These are phyloP conservation scores for Champsocephalus esox DNA, from an alignment of 2,797 vertebrate genomes.

Conservation along the genomic window DNA sequence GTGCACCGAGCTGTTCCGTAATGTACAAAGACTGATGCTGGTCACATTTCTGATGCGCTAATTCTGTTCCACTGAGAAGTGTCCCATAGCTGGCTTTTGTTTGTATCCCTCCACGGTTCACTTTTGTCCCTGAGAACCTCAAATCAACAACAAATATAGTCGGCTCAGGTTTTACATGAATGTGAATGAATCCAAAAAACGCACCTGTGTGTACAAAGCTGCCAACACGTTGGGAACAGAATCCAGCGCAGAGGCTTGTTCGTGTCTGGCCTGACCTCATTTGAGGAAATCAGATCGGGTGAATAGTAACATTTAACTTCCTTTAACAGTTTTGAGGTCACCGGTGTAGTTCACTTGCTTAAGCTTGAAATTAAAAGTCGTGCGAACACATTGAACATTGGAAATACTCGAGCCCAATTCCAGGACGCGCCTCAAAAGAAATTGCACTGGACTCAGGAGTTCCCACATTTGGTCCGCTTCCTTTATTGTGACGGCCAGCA, in stretches of 20 bases:
- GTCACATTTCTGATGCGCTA: conserved; percentile 21
- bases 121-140: conserved; percentile 15
- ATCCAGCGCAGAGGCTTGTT: conserved; percentile 40
- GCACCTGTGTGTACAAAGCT: neutral
- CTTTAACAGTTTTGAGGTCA: conserved; percentile 59
- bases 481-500: conserved; percentile 43
- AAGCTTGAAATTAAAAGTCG: conserved; percentile 70
- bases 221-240: conserved; percentile 28
- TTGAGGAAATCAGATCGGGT: conserved; percentile 54
- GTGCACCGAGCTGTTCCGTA: conserved; percentile 28
- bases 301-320: conserved; percentile 61
- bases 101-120: conserved; percentile 34
- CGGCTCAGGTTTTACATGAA: conserved; percentile 50
- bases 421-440: conserved; percentile 55
- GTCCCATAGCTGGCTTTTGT: conserved; percentile 1
- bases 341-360: conserved; percentile 62
- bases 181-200: conserved; percentile 28
- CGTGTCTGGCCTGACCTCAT: conserved; percentile 40
- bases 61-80: conserved; percentile 2
- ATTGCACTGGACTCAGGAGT: conserved; percentile 69
- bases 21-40: conserved; percentile 24
- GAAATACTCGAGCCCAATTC: conserved; percentile 51
- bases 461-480: conserved; percentile 56
- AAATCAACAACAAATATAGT: conserved; percentile 9
- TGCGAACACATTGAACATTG: conserved; percentile 66